Evolutionary conservation across 2,797 vertebrate genomes (phyloP).

Genomic region (Pogonophryne albipinna): DNA sequence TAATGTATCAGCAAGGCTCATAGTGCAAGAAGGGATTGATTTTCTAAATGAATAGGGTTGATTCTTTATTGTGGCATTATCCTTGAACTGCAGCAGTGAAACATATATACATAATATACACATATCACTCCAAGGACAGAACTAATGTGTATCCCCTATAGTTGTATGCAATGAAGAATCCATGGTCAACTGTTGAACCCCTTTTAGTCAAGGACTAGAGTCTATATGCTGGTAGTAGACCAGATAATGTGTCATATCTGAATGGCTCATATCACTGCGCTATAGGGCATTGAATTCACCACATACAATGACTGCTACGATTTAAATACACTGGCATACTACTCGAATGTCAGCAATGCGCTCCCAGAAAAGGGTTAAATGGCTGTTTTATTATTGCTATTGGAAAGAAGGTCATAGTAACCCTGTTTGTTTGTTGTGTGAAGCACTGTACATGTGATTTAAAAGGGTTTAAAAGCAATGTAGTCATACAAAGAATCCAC

Average conservation of each 20-base stretch:
- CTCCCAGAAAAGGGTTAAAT: conserved; percentile 42
- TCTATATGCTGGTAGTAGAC: conserved; percentile 47
- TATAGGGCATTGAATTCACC: conserved; percentile 46
- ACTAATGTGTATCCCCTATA: conserved; percentile 26
- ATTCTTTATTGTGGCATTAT: conserved; percentile 26
- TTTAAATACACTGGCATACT: conserved; percentile 27
- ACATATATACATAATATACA: conserved; percentile 28
- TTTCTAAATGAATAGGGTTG: conserved; percentile 27
- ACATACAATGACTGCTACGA: conserved; percentile 39
- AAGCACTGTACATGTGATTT: conserved; percentile 34
- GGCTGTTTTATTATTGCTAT: conserved; percentile 32
- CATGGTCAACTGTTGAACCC: conserved; percentile 67
- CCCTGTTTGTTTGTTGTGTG: conserved; percentile 36
- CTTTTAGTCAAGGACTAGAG: conserved; percentile 71
- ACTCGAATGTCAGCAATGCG: conserved; percentile 31
- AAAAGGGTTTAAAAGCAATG: conserved; percentile 21
- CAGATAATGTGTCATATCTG: conserved; percentile 41
- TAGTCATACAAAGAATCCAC: conserved; percentile 22
- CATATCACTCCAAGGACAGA: conserved; percentile 32
- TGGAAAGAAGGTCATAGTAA: conserved; percentile 41
- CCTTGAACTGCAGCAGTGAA: conserved; percentile 40
- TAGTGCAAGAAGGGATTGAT: conserved; percentile 26
- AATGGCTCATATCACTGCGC: conserved; percentile 36
- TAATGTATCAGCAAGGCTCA: conserved; percentile 19
- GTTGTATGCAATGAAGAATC: conserved; percentile 41